Percentiles rank a stretch among this genome's conserved stretches.
Evolutionary conservation across 1,140 invertebrate genomes (phyloP).

Genomic region (Temnothorax longispinosus): DNA sequence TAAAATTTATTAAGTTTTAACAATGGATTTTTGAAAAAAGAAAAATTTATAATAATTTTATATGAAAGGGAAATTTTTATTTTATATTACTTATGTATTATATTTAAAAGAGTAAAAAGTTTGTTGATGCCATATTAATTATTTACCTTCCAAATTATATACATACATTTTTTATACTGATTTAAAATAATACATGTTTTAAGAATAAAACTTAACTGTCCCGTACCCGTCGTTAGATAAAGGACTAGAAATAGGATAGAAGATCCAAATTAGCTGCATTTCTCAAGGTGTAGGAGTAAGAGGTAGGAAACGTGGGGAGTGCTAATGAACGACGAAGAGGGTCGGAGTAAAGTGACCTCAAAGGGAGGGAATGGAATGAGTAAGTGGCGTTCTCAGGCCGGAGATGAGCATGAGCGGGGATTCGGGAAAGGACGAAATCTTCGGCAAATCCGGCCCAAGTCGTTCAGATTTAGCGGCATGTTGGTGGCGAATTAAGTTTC

Average conservation of each 20-base stretch:
- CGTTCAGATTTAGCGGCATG: slow-evolving; percentile 65
- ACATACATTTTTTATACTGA: background rate
- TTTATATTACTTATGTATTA: background rate
- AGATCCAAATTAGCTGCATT: slow-evolving; percentile 46
- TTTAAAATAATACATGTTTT: background rate
- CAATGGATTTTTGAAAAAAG: background rate
- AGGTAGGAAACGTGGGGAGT: background rate
- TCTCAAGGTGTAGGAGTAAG: background rate
- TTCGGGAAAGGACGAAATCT: slow-evolving; percentile 53
- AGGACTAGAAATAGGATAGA: background rate
- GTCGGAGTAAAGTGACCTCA: slow-evolving; percentile 10
- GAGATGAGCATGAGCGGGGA: background rate
- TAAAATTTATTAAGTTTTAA: background rate
- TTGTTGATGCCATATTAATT: background rate
- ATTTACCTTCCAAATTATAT: background rate
- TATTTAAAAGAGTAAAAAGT: background rate
- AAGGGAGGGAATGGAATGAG: slow-evolving; percentile 1
- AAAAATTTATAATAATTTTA: background rate
- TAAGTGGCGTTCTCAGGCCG: slow-evolving; percentile 14
- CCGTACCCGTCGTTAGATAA: background rate
- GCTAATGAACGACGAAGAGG: slow-evolving; percentile 41
- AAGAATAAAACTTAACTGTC: background rate
- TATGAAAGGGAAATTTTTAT: background rate
- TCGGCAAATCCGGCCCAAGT: slow-evolving; percentile 44
- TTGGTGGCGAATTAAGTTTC: slow-evolving; percentile 57